Base-by-base conservation (phyloP, 2,797 vertebrate species). In the Lutjanus campechanus region DNA sequence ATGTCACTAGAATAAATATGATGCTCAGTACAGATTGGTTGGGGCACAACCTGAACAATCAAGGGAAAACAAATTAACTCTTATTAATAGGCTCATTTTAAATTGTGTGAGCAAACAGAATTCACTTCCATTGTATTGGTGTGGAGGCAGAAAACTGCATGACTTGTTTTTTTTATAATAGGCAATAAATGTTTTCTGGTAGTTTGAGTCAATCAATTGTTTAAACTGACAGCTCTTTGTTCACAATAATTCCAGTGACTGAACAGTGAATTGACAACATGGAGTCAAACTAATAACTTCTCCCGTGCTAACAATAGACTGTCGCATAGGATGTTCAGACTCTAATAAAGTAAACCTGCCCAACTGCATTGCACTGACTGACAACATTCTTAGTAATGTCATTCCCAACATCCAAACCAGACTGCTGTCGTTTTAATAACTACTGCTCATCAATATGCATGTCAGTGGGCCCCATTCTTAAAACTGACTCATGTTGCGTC, bases 331-430 rank as follows among this genome's bases (percentile, higher is more conserved):
- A 41, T 65, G 41, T 55, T 73, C 20, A 36, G 51, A 11, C 7
- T n/a, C 1, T 17, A 41, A 44, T 67, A 10, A 69, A 2, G 1
- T 16, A 61, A 90, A 86, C 89, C 86, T 83, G 89, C 47, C 69
- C 0, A 1, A 1, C 89, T 68, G 74, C 86, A 91, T 88, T 83
- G 55, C 75, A 65, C 19, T 7, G 36, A 13, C 25, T 58, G 65
- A 75, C 51, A 2, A 7, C 60, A 49, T 79, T 58, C 51, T 19
- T 43, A 8, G 9, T 19, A 36, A 36, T 63, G 66, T 67, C 10
- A 51, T 70, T 50, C 5, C 50, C 11, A 46, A 5, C 5, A 11
- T 77, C 22, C 25, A 51, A 68, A 65, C 47, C 43, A n/a, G 25
- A 51, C 43, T 62, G 47, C 49, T 69, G 61, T 41, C 41, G 1